Evolutionary conservation across 1,140 invertebrate species (phyloP).

Genomic region (Hycleus phaleratus): DNA sequence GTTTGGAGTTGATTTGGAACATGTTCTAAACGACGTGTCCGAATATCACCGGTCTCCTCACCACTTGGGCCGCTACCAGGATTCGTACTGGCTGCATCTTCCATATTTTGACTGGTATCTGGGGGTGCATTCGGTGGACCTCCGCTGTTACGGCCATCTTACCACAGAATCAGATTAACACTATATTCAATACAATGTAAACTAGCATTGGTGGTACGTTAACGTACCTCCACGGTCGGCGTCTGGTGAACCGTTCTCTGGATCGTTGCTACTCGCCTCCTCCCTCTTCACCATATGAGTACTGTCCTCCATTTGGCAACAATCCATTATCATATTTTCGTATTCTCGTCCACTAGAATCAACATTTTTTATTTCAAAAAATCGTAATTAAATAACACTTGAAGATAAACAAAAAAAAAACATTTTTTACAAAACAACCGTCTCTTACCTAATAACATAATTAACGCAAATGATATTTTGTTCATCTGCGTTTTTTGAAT

Average conservation of each 20-base stretch:
- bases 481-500: conserved; percentile 89
- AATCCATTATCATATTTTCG: conserved; percentile 84
- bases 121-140: conserved; percentile 48
- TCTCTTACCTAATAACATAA: conserved; percentile 81
- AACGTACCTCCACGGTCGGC: conserved; percentile 65
- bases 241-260: conserved; percentile 78
- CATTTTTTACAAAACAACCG: not conserved
- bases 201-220: conserved; percentile 38
- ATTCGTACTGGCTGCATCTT: conserved; percentile 42
- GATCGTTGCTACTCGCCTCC: conserved; percentile 68
- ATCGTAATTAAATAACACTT: not conserved
- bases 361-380: conserved; percentile 2
- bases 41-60: conserved; percentile 47
- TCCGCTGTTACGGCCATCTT: conserved; percentile 51
- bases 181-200: conserved; percentile 23
- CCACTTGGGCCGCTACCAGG: conserved; percentile 19
- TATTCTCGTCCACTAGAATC: conserved; percentile 78
- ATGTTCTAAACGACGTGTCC: conserved; percentile 45
- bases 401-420: not conserved
- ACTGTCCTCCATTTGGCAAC: conserved; percentile 79
- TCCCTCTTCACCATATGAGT: conserved; percentile 69
- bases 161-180: conserved; percentile 33
- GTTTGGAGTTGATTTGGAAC: conserved; percentile 25
- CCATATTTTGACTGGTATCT: conserved; percentile 45
- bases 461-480: conserved; percentile 95